Evolutionary conservation across 2,797 vertebrate genomes (phyloP), one percentile per base, ranked within the genome.

Genomic region (Huso huso): DNA sequence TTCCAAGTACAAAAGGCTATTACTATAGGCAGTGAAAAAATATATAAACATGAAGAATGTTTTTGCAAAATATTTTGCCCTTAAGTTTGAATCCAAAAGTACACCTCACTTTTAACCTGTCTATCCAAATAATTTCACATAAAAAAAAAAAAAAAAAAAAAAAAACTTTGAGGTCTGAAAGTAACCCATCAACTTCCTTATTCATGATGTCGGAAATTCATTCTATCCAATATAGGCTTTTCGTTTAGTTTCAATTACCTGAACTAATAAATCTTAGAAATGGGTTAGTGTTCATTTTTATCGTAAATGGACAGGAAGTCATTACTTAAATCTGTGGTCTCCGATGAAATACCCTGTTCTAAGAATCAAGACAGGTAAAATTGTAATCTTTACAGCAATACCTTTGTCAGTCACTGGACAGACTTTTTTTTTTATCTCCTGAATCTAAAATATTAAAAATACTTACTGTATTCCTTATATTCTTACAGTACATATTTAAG

Each of bases 301-400:
- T 85, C 83, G 77, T 89, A 37, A 89, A 88, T 86, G 79, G 89
- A 91, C 89, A 90, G 88, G 88, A 90, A 88, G 88, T 87, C 78
- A 79, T 90, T 83, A 76, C 85, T 89, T 89, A 87, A 83, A 84
- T 75, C 77, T 75, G 76, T 81, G 76, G 77, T 83, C 73, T 74
- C 61, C 10, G 8, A 58, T 49, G 75, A 82, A 71, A 74, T 74
- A 76, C 72, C 64, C 78, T 81, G 81, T 80, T 81, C 82, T 75
- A 79, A 79, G 86, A 86, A 85, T 83, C 79, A 76, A 68, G 88
- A 88, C 86, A 84, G 84, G 79, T 79, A 87, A 85, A 86, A 89
- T 82, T 77, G 86, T 86, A 80, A 83, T 87, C 77, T 65, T 87
- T 86, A 86, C 83, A 69, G 79, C 83, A 76, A 87, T 84, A 82